Base-by-base conservation (phyloP, 2,113 vertebrate genomes). In the Monopterus albus region DNA sequence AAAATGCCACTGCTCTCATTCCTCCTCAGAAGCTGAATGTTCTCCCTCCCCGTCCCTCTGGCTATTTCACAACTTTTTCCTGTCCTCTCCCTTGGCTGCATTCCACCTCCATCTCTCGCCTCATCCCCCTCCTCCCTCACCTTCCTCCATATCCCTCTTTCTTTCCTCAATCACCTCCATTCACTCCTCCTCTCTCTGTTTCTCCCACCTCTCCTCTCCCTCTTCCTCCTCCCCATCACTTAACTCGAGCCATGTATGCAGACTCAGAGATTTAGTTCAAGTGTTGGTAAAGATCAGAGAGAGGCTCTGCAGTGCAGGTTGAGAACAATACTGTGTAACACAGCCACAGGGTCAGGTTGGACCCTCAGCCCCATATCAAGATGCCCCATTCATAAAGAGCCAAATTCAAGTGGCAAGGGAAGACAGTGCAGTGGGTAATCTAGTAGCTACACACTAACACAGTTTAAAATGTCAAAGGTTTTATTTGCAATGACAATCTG, bases 281-380 rank as follows among this genome's bases (percentile, higher is more conserved):
- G 86, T 82, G 84, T 89, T 81, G 77, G 65, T 81, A 82, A 82
- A 79, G 82, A 90, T 85, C 78, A 64, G 69, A 87, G 78, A 83
- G 87, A 89, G 91, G 88, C 92, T 93, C 92, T 93, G 92, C 92
- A 93, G 88, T 93, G 92, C 92, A 92, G 92, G 72, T 87, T 84
- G 75, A 46, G 72, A 66, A 49, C 57, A 61, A n/a, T n/a, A n/a
- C 31, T 46, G 64, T 62, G 51, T 74, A 46, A 53, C 61, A 67
- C 58, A 79, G 74, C 59, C 59, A 47, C 65, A 25, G 75, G 52
- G 65, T 53, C 33, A 18, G 33, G 43, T 55, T 33, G 29, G 75
- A 51, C 59, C 15, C 58, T 43, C 52, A 31, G 42, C 17, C 63
- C 65, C 58, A 35, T 13, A 51, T 25, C 28, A 9, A 64, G 29